Conservation (phyloP, 2,113 vertebrate species). For the Tetrao urogallus region DNA sequence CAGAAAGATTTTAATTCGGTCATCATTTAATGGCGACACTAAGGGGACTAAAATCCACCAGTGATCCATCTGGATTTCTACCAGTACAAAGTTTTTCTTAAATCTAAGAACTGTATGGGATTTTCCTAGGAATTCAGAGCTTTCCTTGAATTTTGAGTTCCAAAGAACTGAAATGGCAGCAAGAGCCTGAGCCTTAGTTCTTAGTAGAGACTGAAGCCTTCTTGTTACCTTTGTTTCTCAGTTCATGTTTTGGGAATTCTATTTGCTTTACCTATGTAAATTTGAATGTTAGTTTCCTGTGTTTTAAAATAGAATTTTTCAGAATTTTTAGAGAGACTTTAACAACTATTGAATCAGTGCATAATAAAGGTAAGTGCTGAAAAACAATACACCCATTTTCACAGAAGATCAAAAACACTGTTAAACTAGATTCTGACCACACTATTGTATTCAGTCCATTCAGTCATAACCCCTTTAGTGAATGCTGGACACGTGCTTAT, state of each 20-base stretch:
- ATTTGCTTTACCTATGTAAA: neutral
- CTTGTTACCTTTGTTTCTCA: neutral
- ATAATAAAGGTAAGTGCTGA: neutral
- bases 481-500: neutral
- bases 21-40: neutral
- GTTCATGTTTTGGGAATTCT: neutral
- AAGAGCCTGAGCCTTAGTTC: neutral
- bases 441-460: neutral
- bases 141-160: neutral
- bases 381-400: neutral
- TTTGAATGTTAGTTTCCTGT: neutral
- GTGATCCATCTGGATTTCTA: neutral
- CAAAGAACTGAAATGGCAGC: neutral
- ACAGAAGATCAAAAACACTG: neutral
- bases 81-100: neutral
- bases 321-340: neutral
- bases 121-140: neutral
- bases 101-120: neutral
- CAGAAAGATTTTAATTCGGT: neutral
- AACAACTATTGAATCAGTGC: neutral
- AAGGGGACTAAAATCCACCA: neutral
- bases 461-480: neutral
- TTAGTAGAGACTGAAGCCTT: too few species aligned
- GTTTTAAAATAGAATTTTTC: neutral
- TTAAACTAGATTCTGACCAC: neutral